Evolutionary conservation across 2,888 invertebrate genomes (phyloP).

Genomic region (Lochmaea capreae): DNA sequence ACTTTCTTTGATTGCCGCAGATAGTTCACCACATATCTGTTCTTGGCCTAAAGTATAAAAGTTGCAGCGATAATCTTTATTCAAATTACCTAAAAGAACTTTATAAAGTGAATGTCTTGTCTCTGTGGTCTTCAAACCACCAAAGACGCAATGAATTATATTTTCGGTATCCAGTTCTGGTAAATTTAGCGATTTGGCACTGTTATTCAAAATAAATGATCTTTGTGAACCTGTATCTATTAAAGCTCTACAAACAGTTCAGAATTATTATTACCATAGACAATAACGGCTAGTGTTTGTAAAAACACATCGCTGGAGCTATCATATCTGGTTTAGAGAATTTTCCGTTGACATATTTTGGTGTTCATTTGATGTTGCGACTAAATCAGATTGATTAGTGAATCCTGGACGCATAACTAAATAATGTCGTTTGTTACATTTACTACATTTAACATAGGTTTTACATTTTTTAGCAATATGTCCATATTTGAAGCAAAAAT

Average conservation of each 20-base stretch:
- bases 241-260: constrained; percentile 9
- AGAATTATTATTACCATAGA: too few relatives aligned
- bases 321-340: neutral
- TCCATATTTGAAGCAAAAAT: constrained; percentile 1
- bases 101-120: constrained; percentile 11
- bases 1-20: constrained; percentile 33
- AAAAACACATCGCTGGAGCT: neutral
- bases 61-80: constrained; percentile 38
- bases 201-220: constrained; percentile 42
- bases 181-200: constrained; percentile 36
- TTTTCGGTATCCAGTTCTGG: constrained; percentile 26
- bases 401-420: too few relatives aligned
- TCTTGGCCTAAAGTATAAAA: constrained; percentile 41
- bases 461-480: constrained; percentile 19
- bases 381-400: too few relatives aligned
- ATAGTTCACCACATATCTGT: constrained; percentile 38
- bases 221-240: constrained; percentile 47
- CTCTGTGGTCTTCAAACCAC: constrained; percentile 20
- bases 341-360: neutral
- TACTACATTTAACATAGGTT: neutral
- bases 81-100: constrained; percentile 23
- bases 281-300: constrained; percentile 23
- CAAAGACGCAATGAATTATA: constrained; percentile 42
- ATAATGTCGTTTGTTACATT: too few relatives aligned
- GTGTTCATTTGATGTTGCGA: neutral